These are phyloP conservation scores for Noctua fimbriata DNA, from an alignment of 2,888 invertebrate species.

Conservation along the genomic window DNA sequence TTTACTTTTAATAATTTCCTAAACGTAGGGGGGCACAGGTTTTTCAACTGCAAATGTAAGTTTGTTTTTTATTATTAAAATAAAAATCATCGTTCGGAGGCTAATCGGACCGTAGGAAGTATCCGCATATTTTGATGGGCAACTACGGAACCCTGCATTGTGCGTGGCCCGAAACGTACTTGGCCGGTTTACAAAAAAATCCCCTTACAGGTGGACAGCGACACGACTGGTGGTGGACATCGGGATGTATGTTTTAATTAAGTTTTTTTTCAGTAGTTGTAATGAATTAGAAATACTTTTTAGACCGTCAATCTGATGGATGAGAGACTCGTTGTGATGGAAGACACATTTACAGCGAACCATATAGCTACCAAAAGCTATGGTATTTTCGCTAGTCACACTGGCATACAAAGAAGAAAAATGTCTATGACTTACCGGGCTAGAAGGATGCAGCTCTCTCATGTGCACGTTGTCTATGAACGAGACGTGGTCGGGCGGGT, in stretches of 20 bases:
- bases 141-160: too few relatives aligned
- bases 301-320: background rate
- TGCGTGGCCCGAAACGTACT: too few relatives aligned
- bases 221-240: too few relatives aligned
- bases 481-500: constrained; percentile 98
- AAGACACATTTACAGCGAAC: background rate
- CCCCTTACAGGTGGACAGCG: too few relatives aligned
- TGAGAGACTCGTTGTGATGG: background rate
- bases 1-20: background rate
- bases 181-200: too few relatives aligned
- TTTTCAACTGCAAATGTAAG: too few relatives aligned
- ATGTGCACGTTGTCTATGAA: constrained; percentile 97
- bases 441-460: constrained; percentile 93
- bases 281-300: background rate
- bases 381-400: background rate
- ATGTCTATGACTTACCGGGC: constrained; percentile 89
- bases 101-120: too few relatives aligned
- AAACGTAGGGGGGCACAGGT: too few relatives aligned
- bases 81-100: too few relatives aligned
- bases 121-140: too few relatives aligned
- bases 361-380: background rate
- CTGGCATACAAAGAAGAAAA: background rate
- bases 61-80: too few relatives aligned
- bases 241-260: background rate
- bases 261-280: background rate